phyloP scores from a whole-genome alignment of 2,797 vertebrate genomes.

The Pseudochromis fuscus region DNA sequence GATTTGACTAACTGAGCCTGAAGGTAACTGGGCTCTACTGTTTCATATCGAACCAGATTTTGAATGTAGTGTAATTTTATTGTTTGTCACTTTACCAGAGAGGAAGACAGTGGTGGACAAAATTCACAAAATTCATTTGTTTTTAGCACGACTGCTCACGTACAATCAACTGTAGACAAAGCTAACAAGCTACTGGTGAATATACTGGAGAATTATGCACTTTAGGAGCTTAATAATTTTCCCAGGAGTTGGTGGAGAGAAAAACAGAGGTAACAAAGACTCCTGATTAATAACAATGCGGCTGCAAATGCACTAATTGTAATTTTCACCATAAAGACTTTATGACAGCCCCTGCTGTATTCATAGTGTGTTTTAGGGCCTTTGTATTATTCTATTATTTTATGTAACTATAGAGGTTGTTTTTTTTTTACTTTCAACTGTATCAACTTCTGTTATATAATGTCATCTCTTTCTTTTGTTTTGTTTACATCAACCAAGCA shows the following conservation, averaged over 20 bases:
- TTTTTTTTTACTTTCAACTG: not conserved
- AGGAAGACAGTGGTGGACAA: not conserved
- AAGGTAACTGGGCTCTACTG: too few relatives aligned
- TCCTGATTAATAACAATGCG: too few relatives aligned
- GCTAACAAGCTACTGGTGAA: not conserved
- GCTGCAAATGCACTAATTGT: not conserved
- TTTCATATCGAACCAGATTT: too few relatives aligned
- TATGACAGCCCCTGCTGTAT: not conserved
- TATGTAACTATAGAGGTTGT: not conserved
- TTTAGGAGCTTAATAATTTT: not conserved
- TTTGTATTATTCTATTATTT: not conserved
- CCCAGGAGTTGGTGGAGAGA: not conserved
- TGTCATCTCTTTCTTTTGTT: constrained; percentile 5
- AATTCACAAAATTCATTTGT: not conserved
- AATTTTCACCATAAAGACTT: not conserved
- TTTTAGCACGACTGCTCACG: too few relatives aligned
- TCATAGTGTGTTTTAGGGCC: not conserved
- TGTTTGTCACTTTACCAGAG: not conserved
- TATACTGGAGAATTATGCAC: not conserved
- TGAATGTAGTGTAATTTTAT: too few relatives aligned
- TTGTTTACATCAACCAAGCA: constrained; percentile 29
- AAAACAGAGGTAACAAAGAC: not conserved
- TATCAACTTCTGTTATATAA: not conserved
- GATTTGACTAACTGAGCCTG: too few relatives aligned
- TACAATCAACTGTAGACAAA: not conserved